Evolutionary conservation across 30 jellyfish, hydroid and myxozoan genomes (phyloP).

Genomic region (Sanderia malayensis): DNA sequence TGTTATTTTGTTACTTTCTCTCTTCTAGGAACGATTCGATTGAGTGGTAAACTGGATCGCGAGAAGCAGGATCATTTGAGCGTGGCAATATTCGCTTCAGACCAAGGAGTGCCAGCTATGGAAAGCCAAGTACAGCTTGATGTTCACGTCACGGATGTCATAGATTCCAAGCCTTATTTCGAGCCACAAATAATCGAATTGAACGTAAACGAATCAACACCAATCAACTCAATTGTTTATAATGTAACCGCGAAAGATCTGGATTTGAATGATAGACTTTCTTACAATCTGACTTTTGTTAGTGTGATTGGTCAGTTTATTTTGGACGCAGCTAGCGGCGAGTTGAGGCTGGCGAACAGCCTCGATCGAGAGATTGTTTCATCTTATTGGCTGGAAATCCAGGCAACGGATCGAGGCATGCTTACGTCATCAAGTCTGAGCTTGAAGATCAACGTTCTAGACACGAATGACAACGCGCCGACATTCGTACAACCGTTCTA

Average conservation of each 20-base stretch:
- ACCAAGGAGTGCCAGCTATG: conserved; percentile 52
- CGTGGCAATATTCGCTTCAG: conserved; percentile 35
- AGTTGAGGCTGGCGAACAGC: neutral
- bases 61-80: conserved; percentile 30
- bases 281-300: conserved; percentile 17
- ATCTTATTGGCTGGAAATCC: conserved; percentile 15
- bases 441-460: conserved; percentile 35
- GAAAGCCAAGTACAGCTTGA: conserved; percentile 33
- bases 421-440: conserved; percentile 31
- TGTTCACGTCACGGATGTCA: conserved; percentile 36
- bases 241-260: conserved; percentile 36
- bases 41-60: conserved; percentile 38
- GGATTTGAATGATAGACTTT: conserved; percentile 49
- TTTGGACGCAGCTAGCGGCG: conserved; percentile 40
- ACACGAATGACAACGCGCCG: conserved; percentile 68
- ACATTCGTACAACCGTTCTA: conserved; percentile 33
- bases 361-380: conserved; percentile 55
- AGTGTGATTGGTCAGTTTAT: conserved; percentile 1
- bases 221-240: conserved; percentile 30
- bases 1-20: too few relatives aligned
- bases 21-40: conserved; percentile 38
- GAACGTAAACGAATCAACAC: conserved; percentile 27
- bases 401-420: conserved; percentile 47
- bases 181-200: conserved; percentile 31
- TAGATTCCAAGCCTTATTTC: conserved; percentile 64